Evolutionary conservation across 2,113 vertebrate species (phyloP).

Genomic region (Cebidichthys violaceus): DNA sequence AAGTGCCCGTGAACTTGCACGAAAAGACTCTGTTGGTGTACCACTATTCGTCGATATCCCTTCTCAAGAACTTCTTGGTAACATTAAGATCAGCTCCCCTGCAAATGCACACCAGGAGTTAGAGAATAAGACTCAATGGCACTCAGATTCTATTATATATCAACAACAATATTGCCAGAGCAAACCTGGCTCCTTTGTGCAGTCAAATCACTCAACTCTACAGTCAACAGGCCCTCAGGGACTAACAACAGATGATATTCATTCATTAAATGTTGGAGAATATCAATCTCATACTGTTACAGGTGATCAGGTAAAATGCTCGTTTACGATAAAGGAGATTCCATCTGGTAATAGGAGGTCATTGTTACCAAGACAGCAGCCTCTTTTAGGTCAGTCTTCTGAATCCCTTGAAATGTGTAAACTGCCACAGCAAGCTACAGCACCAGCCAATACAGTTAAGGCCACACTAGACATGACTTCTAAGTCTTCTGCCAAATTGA

Average conservation of each 20-base stretch:
- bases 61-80: constrained; percentile 23
- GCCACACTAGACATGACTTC: constrained; percentile 68
- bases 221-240: background rate
- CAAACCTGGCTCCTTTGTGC: background rate
- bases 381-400: constrained; percentile 32
- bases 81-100: constrained; percentile 3
- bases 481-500: constrained; percentile 32
- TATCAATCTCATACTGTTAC: background rate
- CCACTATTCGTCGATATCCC: constrained; percentile 62
- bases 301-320: background rate
- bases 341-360: constrained; percentile 4
- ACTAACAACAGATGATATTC: constrained; percentile 9
- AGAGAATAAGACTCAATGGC: constrained; percentile 9
- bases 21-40: constrained; percentile 65
- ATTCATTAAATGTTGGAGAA: background rate
- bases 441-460: constrained; percentile 61
- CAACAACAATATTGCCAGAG: constrained; percentile 39
- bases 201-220: constrained; percentile 12
- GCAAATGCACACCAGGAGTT: constrained; percentile 7
- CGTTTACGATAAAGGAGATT: background rate
- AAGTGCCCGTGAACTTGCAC: constrained; percentile 49
- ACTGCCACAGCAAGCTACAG: constrained; percentile 37
- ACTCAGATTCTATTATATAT: constrained; percentile 22
- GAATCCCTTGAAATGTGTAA: constrained; percentile 33
- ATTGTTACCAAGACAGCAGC: constrained; percentile 34